Base-by-base conservation (phyloP, 2,888 invertebrate genomes). In the Coleophora flavipennella region DNA sequence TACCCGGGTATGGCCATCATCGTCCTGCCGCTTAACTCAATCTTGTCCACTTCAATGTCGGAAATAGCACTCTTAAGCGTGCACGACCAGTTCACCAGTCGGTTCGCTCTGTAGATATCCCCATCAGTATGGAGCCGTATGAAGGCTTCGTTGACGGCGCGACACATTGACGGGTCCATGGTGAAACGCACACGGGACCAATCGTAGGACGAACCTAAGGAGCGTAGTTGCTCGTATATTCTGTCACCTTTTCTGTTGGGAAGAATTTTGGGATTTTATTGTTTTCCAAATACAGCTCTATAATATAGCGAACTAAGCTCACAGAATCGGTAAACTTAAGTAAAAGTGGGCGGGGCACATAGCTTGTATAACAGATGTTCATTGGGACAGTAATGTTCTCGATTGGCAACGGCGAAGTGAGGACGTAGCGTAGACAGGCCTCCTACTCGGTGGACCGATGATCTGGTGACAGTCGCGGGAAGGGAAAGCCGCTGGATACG, bases 71-170 rank as follows among this genome's bases (percentile, higher is more conserved):
- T 98, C 64, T 96, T 95, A 10, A 99, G 81, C 0, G 94, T 88
- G 64, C 99, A 99, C 0, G 97, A 99, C 99, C 99, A 99, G 85
- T 99, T 99, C 3, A 99, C 99, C 8, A 99, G 88, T 31, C 96
- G 29, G 58, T 96, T 96, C 37, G 95, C 94, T 11, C 99, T 89
- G 75, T 98, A 99, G 67, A 99, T 96, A 57, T 93, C 88, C 4
- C 94, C 95, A 0, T 87, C 87, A 44, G 96, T 95, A 66, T 96
- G 95, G 28, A 98, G 80, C 0, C 92, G 87, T 1, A 99, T 91
- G 81, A 99, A 99, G 0, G 98, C 98, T 66, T 97, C 96, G 9
- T 90, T 92, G 3, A 99, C 99, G 34, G 98, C 97, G 37, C 88
- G 86, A 46, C 92, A 91, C 67, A 95, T 88, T 53, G 91, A 90